These are phyloP conservation scores for Istiophorus platypterus DNA, from an alignment of 2,113 vertebrate species.

Conservation along the genomic window DNA sequence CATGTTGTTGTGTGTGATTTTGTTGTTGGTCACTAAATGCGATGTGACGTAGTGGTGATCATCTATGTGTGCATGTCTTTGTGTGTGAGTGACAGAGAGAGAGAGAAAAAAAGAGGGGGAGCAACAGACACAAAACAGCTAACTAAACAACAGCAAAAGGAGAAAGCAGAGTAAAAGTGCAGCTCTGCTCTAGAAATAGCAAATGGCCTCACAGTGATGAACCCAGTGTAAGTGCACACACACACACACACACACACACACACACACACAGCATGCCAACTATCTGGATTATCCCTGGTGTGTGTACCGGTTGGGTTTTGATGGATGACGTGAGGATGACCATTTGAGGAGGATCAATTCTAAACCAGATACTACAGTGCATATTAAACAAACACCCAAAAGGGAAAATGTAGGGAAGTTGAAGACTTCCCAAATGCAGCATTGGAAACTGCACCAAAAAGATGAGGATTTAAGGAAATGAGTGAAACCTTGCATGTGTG, in stretches of 20 bases:
- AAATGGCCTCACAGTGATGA: slow-evolving; percentile 54
- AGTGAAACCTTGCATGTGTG: background rate
- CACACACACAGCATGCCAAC: slow-evolving; percentile 14
- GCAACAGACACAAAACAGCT: slow-evolving; percentile 47
- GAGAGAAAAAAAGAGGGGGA: background rate
- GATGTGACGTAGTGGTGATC: background rate
- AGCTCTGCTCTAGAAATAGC: slow-evolving; percentile 50
- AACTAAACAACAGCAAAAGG: slow-evolving; percentile 66
- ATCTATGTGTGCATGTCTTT: background rate
- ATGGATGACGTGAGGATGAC: slow-evolving; percentile 32
- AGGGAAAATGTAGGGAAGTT: background rate
- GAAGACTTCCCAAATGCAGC: slow-evolving; percentile 25
- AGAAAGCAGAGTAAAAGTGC: slow-evolving; percentile 54
- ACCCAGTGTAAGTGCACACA: slow-evolving; percentile 39
- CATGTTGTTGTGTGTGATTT: background rate
- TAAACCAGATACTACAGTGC: slow-evolving; percentile 1
- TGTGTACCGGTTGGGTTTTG: slow-evolving; percentile 30
- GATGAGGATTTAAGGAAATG: background rate
- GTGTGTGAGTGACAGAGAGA: background rate
- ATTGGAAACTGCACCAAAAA: slow-evolving; percentile 8
- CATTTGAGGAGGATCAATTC: slow-evolving; percentile 35
- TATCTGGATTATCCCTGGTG: background rate
- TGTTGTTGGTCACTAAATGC: background rate
- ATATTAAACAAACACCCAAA: background rate
- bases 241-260: background rate